Evolutionary conservation across 2,113 vertebrate species (phyloP).

Genomic region (Nicator chloris): DNA sequence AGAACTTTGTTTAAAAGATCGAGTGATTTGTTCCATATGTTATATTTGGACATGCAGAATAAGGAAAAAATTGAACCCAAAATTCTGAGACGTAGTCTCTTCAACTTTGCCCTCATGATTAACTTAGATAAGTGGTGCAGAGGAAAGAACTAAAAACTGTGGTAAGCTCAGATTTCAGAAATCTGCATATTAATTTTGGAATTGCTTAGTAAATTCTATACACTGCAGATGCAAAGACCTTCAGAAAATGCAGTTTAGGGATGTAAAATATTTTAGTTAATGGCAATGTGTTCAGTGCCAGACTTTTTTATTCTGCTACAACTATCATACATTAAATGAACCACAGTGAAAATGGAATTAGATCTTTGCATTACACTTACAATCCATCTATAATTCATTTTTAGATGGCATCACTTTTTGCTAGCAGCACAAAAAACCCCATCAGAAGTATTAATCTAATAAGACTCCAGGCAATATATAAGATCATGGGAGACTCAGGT

Average conservation of each 20-base stretch:
- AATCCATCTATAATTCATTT: conserved; percentile 21
- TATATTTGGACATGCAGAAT: background rate
- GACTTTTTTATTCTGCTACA: conserved; percentile 3
- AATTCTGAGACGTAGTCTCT: background rate
- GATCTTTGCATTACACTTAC: conserved; percentile 23
- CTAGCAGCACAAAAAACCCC: background rate
- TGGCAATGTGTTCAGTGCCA: background rate
- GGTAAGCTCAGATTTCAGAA: background rate
- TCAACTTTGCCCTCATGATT: background rate
- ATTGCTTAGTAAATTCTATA: background rate
- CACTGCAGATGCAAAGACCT: background rate
- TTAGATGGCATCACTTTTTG: conserved; percentile 23
- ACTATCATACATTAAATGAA: conserved; percentile 25
- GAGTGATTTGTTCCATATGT: background rate
- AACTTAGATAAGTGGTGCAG: background rate
- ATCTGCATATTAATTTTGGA: background rate
- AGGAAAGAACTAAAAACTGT: background rate
- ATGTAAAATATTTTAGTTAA: conserved; percentile 17
- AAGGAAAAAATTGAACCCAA: background rate
- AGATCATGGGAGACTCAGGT: background rate
- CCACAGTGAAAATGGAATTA: conserved; percentile 43
- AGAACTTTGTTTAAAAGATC: background rate
- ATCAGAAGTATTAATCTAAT: conserved; percentile 1
- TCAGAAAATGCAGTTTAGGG: conserved; percentile 20
- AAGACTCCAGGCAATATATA: background rate